Conservation (phyloP, 2,797 vertebrate genomes). For the Pangasius krempfi region DNA sequence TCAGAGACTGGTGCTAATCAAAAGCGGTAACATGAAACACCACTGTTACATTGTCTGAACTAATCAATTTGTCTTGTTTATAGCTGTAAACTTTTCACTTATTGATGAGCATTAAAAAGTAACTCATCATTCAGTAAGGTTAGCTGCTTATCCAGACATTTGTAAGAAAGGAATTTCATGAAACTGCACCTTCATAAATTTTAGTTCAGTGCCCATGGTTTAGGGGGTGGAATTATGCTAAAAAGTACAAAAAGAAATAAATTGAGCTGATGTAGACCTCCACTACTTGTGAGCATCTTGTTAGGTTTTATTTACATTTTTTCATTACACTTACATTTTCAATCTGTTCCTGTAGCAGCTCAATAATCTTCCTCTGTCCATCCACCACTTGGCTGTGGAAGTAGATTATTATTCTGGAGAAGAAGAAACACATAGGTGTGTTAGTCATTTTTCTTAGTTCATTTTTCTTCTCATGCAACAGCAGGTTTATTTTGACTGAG, state of each 20-base stretch:
- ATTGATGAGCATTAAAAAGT: neutral
- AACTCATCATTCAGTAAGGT: neutral
- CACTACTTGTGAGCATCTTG: neutral
- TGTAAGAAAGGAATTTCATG: too few species aligned
- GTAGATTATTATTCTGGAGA: conserved; percentile 84
- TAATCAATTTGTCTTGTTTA: neutral
- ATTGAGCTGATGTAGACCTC: neutral
- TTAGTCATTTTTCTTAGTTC: neutral
- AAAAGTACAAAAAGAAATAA: neutral
- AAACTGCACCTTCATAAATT: neutral
- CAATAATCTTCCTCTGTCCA: conserved; percentile 85
- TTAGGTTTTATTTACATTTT: conserved; percentile 33
- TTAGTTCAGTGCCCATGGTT: neutral
- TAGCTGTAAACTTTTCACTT: neutral
- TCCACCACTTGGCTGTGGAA: conserved; percentile 90
- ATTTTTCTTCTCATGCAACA: neutral
- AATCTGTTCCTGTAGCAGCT: conserved; percentile 87
- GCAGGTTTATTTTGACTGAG: neutral
- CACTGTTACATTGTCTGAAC: neutral
- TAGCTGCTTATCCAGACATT: neutral
- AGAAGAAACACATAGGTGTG: conserved; percentile 11
- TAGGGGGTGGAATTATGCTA: neutral
- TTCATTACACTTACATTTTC: conserved; percentile 84
- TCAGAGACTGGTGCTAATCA: neutral
- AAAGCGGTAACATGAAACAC: neutral